Evolutionary conservation across 2,797 vertebrate genomes (phyloP).

Genomic region (Ctenopoma kingsleyae): DNA sequence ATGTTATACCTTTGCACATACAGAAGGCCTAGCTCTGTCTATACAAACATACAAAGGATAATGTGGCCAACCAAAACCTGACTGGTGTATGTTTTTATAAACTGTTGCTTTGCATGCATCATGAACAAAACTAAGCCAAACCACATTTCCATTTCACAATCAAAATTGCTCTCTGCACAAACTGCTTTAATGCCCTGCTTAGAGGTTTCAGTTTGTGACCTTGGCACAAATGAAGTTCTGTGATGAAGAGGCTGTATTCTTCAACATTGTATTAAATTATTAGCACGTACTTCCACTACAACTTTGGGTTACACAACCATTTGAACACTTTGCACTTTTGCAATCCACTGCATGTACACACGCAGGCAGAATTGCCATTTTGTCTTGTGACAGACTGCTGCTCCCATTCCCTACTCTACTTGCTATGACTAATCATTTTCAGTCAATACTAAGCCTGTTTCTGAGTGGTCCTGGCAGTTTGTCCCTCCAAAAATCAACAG

Average conservation of each 20-base stretch:
- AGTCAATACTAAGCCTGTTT: slow-evolving; percentile 16
- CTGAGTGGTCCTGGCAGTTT: not conserved
- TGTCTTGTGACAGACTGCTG: slow-evolving; percentile 29
- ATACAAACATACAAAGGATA: not conserved
- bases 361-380: slow-evolving; percentile 12
- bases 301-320: too few relatives aligned
- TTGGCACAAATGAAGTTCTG: too few relatives aligned
- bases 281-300: too few relatives aligned
- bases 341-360: not conserved
- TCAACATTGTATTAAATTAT: too few relatives aligned
- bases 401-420: slow-evolving; percentile 8
- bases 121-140: slow-evolving; percentile 1
- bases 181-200: too few relatives aligned
- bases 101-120: not conserved
- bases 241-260: too few relatives aligned
- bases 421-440: slow-evolving; percentile 39
- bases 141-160: slow-evolving; percentile 27
- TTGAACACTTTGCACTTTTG: not conserved
- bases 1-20: too few relatives aligned
- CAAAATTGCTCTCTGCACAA: not conserved
- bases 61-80: not conserved
- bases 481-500: not conserved
- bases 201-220: not conserved
- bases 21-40: not conserved
- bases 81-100: not conserved